Base-by-base conservation (phyloP, 2,797 vertebrate species). In the Podargus strigoides region DNA sequence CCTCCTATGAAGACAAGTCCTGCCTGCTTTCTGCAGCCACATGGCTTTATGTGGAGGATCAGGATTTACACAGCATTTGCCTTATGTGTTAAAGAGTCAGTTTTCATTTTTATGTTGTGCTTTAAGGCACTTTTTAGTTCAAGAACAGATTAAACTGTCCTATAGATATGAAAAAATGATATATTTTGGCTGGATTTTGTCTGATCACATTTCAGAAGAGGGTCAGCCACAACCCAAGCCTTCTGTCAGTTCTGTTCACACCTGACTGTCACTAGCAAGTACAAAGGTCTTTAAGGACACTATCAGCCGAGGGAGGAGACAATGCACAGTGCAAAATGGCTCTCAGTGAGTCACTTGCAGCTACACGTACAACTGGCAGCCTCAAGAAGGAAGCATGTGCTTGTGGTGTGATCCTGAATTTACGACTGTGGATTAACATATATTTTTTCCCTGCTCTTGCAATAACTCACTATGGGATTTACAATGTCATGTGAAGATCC, bases 371-470 rank as follows among this genome's bases (percentile, higher is more conserved):
- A 75, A 55, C 64, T 37, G 52, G 67, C 58, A 87, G 64, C 46
- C 74, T 84, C 81, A 63, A 85, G 78, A 96, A 92, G 59, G 75
- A 91, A 83, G 46, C 53, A 16, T 41, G 85, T 75, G 32, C 64
- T 84, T 74, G 41, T 44, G 59, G 49, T 84, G 72, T 85, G 91
- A 94, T 89, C 78, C 73, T 85, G 88, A 94, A 93, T 94, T 95
- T 92, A 89, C 68, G 94, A 36, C 80, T 79, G 3, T 8, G 39
- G 41, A 77, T 92, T 87, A 85, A 49, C 17, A 12, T 56, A 4
- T 73, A n/a, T 83, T 94, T 58, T 74, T 4, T 3, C 59, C 37
- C 34, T 79, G 15, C 36, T 49, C 59, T 47, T 70, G 66, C 77
- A 56, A 28, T 55, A 79, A 56, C 74, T 69, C 67, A 50, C 80